These are phyloP conservation scores for Drosophila erecta DNA, from an alignment of 1,140 invertebrate species.

Conservation along the genomic window DNA sequence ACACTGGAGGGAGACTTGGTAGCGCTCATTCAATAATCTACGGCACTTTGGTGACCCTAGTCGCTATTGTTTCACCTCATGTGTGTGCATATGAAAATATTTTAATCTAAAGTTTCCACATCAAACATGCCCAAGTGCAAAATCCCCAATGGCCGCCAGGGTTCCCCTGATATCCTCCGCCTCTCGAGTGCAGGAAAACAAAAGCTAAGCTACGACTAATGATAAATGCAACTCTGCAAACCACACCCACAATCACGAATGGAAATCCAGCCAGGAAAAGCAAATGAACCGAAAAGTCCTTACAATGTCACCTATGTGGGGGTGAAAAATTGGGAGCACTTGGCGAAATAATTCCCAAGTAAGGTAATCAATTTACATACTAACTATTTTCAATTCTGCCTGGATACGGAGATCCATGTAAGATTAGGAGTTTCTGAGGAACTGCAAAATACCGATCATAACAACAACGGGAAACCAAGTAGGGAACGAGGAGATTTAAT, in stretches of 20 bases:
- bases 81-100: conserved; percentile 71
- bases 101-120: conserved; percentile 83
- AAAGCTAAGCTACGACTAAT: conserved; percentile 71
- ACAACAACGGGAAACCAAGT: no score
- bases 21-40: conserved; percentile 7
- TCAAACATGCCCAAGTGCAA: conserved; percentile 75
- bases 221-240: conserved; percentile 70
- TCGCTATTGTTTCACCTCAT: conserved; percentile 19
- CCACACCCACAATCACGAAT: conserved; percentile 5
- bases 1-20: neutral
- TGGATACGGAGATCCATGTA: no score
- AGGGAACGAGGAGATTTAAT: neutral
- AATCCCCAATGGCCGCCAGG: conserved; percentile 48
- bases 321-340: conserved; percentile 9
- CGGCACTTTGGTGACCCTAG: conserved; percentile 11
- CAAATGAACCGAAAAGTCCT: conserved; percentile 49
- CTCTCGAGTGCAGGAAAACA: conserved; percentile 54
- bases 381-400: no score
- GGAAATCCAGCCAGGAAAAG: conserved; percentile 26
- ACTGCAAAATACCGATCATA: no score
- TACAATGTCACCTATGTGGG: conserved; percentile 38
- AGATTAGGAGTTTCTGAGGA: no score
- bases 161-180: neutral
- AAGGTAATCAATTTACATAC: no score
- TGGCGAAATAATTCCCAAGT: neutral